Base-by-base conservation (phyloP, 2,888 invertebrate species). In the Andrena bucephala region DNA sequence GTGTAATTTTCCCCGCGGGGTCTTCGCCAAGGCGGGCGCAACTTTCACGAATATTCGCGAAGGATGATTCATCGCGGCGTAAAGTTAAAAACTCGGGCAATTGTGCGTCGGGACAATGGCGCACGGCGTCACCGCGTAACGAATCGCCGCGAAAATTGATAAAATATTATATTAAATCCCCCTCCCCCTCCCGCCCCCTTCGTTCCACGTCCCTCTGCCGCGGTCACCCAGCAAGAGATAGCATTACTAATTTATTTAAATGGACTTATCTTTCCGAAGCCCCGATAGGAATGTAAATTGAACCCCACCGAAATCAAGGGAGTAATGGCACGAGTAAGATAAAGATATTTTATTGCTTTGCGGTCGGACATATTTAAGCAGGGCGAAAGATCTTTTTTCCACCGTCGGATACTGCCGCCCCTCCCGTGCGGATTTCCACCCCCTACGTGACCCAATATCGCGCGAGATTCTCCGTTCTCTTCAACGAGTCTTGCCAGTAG, bases 161-260 rank as follows among this genome's bases (percentile, higher is more conserved):
- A 93, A 92, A 93, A 93, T 93, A 93, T 92, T 90, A 42, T 42
- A 92, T 93, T 93, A 92, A 93, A 93, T 92, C 92, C 91, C 82
- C 81, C 79, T n/a, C n/a, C n/a, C n/a, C n/a, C n/a, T n/a, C n/a
- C n/a, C n/a, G n/a, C n/a, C 80, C 84, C 80, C 84, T 78, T 16
- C 78, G 66, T 7, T 10, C 10, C 36, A 20, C 16, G 60, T 29
- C 24, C 27, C 24, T 57, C 20, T 27, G 24, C 57, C 57, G 24
- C 20, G n/a, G 7, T 66, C 73, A 76, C 81, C 86, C 81, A 82
- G 82, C 83, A 85, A 76, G 84, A 93, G 93, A 93, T 93, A 94
- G 93, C 92, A 90, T 93, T 92, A 93, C 94, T 94, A 94, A 94
- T 94, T 94, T 93, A 94, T 94, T 94, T 94, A 94, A 94, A 94